A percentile compares a stretch with the other conserved stretches of the same genome.
Evolutionary conservation across 2,888 invertebrate genomes (phyloP).

Genomic region (Drosophila pseudotakahashii): DNA sequence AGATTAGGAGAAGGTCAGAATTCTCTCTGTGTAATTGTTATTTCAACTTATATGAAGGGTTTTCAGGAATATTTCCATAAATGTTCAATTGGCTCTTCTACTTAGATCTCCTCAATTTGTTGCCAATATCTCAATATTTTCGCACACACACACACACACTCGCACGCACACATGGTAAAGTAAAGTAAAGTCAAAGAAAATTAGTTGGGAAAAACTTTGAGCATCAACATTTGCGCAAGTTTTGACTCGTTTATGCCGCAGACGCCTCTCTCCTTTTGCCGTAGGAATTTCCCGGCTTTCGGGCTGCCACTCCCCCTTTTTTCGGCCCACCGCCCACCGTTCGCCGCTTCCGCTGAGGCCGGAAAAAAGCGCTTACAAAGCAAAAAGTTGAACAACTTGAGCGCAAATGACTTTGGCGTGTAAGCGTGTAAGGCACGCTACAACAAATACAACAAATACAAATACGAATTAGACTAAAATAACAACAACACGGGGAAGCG

Average conservation of each 20-base stretch:
- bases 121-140: conserved; percentile 32
- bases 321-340: conserved; percentile 1
- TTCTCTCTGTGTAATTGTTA: too few relatives aligned
- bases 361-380: conserved; percentile 71
- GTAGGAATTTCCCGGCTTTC: conserved; percentile 1
- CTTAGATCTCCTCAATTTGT: conserved; percentile 35
- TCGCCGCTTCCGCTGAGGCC: conserved; percentile 55
- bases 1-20: too few relatives aligned
- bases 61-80: conserved; percentile 1
- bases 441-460: conserved; percentile 50
- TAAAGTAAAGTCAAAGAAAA: conserved; percentile 47
- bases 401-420: conserved; percentile 72
- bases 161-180: background rate
- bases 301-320: background rate
- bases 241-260: conserved; percentile 59
- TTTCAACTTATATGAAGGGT: conserved; percentile 1
- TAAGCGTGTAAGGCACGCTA: conserved; percentile 61
- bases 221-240: conserved; percentile 65
- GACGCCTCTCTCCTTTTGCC: conserved; percentile 38
- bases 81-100: conserved; percentile 10
- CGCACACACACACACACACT: background rate
- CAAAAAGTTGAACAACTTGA: conserved; percentile 71
- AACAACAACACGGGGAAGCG: conserved; percentile 30
- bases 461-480: conserved; percentile 60
- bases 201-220: conserved; percentile 57